These are phyloP conservation scores for Paracentrotus lividus DNA, from an alignment of 53 echinoderm and acorn worm species.

Conservation along the genomic window DNA sequence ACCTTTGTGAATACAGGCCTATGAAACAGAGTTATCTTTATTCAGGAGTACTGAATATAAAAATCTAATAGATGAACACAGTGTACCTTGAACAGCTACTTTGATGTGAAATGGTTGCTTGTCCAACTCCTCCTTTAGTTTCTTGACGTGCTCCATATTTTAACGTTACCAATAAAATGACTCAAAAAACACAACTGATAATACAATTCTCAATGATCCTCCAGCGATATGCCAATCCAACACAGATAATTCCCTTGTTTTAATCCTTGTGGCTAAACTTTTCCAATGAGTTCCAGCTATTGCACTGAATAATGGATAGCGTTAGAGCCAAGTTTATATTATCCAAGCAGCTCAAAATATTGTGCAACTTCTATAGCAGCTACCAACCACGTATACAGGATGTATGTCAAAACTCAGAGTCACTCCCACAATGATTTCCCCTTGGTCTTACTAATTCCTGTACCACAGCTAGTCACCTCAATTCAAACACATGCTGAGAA, in stretches of 20 bases:
- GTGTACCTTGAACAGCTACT: slow-evolving; percentile 54
- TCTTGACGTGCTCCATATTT: slow-evolving; percentile 64
- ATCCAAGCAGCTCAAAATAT: not conserved
- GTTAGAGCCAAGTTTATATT: slow-evolving; percentile 26
- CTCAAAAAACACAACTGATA: not conserved
- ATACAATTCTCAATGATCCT: not conserved
- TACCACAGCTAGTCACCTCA: slow-evolving; percentile 8
- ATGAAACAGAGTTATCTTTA: no score
- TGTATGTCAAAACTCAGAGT: not conserved
- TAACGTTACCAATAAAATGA: not conserved
- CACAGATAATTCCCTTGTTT: slow-evolving; percentile 4
- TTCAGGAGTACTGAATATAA: no score
- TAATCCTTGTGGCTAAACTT: not conserved
- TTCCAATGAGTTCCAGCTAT: slow-evolving; percentile 25
- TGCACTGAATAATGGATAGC: not conserved
- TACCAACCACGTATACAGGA: slow-evolving; percentile 60
- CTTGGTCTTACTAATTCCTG: slow-evolving; percentile 61
- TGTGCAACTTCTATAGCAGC: not conserved
- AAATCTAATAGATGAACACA: no score
- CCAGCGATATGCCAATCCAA: not conserved
- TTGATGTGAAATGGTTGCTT: slow-evolving; percentile 51
- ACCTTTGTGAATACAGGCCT: no score
- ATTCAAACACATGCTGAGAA: slow-evolving; percentile 2
- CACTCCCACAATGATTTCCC: slow-evolving; percentile 50
- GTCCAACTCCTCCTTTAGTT: slow-evolving; percentile 34